These are phyloP conservation scores for Dysmachus trigonus DNA, from an alignment of 2,888 invertebrate genomes.

Conservation along the genomic window DNA sequence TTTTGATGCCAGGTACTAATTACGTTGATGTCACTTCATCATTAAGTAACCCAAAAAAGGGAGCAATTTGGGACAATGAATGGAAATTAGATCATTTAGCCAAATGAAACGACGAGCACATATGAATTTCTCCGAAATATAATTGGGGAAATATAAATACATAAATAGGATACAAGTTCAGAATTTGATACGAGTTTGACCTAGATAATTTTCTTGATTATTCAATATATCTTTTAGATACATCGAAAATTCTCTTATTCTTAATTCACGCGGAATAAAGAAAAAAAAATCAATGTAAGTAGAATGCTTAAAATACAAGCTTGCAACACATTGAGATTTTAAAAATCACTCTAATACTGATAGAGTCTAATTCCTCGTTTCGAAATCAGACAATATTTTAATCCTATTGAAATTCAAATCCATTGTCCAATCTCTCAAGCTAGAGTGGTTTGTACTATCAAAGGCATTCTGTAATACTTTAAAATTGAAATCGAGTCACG, in stretches of 20 bases:
- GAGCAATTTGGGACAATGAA: neutral
- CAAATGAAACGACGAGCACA: neutral
- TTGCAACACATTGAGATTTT: neutral
- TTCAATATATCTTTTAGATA: neutral
- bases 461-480: neutral
- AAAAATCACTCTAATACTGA: neutral
- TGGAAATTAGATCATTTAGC: neutral
- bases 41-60: neutral
- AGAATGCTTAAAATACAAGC: neutral
- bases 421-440: neutral
- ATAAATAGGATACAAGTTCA: neutral
- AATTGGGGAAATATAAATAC: neutral
- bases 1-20: neutral
- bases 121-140: neutral
- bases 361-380: neutral
- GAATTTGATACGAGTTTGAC: neutral
- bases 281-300: neutral
- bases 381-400: neutral
- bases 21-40: neutral
- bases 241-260: neutral
- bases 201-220: neutral
- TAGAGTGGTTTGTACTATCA: neutral
- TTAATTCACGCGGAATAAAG: neutral
- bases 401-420: neutral
- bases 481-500: neutral